These are phyloP conservation scores for Trypoxylon attenuatum DNA, from an alignment of 2,888 invertebrate genomes.

Conservation along the genomic window DNA sequence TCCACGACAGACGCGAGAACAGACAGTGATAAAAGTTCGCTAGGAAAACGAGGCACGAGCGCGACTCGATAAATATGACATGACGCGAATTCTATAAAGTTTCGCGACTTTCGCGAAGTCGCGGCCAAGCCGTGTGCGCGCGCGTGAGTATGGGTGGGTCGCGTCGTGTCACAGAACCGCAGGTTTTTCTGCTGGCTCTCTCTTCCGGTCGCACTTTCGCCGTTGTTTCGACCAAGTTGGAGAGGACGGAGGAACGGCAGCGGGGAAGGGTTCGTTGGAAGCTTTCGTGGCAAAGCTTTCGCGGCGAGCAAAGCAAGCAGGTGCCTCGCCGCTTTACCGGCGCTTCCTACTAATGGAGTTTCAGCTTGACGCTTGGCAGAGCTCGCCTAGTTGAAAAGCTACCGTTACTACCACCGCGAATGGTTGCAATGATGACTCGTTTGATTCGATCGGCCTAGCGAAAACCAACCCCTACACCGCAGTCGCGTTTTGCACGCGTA, in stretches of 20 bases:
- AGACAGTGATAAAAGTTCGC: too few species aligned
- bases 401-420: too few species aligned
- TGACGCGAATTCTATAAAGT: not conserved
- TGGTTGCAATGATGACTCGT: conserved; percentile 35
- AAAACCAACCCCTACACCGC: not conserved
- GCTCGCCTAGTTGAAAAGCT: conserved; percentile 35
- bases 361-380: conserved; percentile 32
- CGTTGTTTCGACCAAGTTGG: not conserved
- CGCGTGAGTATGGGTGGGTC: too few species aligned
- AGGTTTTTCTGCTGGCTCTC: not conserved
- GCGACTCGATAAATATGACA: not conserved
- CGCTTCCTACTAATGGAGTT: conserved; percentile 48
- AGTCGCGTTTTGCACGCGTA: not conserved
- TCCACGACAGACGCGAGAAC: too few species aligned
- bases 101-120: not conserved
- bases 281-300: conserved; percentile 40
- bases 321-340: conserved; percentile 25
- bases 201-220: not conserved
- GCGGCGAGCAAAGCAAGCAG: conserved; percentile 26
- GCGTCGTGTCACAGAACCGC: too few species aligned
- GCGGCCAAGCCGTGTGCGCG: not conserved
- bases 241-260: not conserved
- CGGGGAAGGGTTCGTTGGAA: conserved; percentile 15
- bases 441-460: conserved; percentile 33
- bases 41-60: too few species aligned